phyloP scores from a whole-genome alignment of 2,113 vertebrate species.

The human region DNA sequence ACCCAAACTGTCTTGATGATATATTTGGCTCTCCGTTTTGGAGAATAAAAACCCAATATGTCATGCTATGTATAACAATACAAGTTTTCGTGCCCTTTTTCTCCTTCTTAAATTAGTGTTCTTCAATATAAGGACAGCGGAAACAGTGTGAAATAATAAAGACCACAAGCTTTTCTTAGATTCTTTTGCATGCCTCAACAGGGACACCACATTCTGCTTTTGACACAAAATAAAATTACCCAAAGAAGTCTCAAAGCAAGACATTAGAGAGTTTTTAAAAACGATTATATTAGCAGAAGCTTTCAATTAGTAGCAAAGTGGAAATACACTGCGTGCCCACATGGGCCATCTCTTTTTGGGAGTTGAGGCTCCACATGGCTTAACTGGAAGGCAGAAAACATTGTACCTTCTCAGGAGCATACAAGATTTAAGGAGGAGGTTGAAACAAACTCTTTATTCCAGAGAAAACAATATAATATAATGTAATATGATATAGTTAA shows the following conservation, averaged over 20 bases:
- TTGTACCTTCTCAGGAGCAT: background rate
- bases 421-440: background rate
- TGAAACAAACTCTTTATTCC: background rate
- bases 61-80: background rate
- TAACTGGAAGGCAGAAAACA: background rate
- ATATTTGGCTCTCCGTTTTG: background rate
- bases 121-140: background rate
- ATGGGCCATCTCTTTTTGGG: background rate
- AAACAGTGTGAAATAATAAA: background rate
- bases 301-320: background rate
- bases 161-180: background rate
- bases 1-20: background rate
- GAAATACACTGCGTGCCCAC: background rate
- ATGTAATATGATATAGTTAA: background rate
- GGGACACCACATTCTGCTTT: background rate
- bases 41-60: background rate
- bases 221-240: background rate
- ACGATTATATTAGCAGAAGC: background rate
- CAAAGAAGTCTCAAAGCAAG: background rate
- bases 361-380: background rate
- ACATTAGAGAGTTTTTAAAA: background rate
- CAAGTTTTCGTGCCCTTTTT: background rate
- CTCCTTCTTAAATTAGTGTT: background rate
- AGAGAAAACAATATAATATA: background rate
- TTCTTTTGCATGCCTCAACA: background rate